Percentiles rank a stretch among this genome's conserved stretches.
Evolutionary conservation across 2,113 vertebrate genomes (phyloP).

Genomic region (Mandrillus leucophaeus): DNA sequence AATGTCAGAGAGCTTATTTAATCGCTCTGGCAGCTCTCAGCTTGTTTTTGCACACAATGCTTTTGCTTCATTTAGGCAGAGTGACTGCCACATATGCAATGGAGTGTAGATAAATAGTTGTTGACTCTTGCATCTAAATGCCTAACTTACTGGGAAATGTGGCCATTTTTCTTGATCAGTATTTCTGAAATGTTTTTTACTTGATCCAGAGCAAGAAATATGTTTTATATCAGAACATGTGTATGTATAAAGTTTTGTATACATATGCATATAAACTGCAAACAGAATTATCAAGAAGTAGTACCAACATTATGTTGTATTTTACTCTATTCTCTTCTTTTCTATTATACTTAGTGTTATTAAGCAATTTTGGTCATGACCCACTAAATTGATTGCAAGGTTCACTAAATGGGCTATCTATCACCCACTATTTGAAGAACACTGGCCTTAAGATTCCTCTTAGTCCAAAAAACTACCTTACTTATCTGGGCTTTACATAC

Average conservation of each 20-base stretch:
- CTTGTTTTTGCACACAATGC: not conserved
- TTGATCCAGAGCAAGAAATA: conserved; percentile 8
- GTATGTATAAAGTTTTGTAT: not conserved
- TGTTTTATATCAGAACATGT: not conserved
- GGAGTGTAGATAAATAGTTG: not conserved
- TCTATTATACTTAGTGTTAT: not conserved
- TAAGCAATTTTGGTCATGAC: not conserved
- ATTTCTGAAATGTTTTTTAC: conserved; percentile 42
- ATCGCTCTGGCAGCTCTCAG: not conserved
- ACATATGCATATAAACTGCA: not conserved
- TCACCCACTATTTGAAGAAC: not conserved
- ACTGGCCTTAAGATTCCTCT: not conserved
- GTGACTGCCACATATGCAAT: not conserved
- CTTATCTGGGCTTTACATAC: not conserved
- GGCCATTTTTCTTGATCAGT: not conserved
- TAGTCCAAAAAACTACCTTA: not conserved
- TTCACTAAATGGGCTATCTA: not conserved
- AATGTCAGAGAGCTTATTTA: not conserved
- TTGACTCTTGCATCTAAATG: not conserved
- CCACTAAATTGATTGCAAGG: not conserved
- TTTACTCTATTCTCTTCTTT: not conserved
- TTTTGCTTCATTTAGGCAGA: not conserved
- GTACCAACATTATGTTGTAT: not conserved
- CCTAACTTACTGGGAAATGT: not conserved
- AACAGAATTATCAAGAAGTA: not conserved